Evolutionary conservation across 2,888 invertebrate genomes (phyloP).

Genomic region (Lasioglossum pauxillum): DNA sequence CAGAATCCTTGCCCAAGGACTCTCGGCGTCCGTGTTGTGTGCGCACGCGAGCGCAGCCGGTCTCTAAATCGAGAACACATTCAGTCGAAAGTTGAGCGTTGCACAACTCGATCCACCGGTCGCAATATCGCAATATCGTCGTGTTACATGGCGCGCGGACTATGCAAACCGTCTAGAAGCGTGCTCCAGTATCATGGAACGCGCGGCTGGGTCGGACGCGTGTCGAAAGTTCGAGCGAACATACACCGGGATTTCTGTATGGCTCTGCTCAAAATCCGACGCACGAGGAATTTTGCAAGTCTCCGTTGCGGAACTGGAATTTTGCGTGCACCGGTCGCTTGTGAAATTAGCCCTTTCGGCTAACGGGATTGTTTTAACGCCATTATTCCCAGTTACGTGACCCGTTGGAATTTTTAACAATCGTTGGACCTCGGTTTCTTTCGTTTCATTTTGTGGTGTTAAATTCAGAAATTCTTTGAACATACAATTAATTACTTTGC

Average conservation of each 20-base stretch:
- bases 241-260: not conserved
- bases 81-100: conserved; percentile 80
- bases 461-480: too few species aligned
- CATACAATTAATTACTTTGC: too few species aligned
- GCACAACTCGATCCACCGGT: conserved; percentile 77
- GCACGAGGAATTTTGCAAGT: conserved; percentile 46
- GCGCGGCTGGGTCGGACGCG: conserved; percentile 29
- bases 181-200: conserved; percentile 62
- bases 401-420: not conserved
- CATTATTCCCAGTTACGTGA: not conserved
- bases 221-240: conserved; percentile 46
- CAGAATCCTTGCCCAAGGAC: conserved; percentile 68
- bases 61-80: conserved; percentile 67
- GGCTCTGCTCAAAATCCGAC: conserved; percentile 38
- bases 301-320: not conserved
- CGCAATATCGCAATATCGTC: conserved; percentile 78
- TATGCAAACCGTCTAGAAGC: conserved; percentile 49
- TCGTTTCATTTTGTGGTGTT: too few species aligned
- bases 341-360: conserved; percentile 10
- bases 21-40: conserved; percentile 17
- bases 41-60: conserved; percentile 26
- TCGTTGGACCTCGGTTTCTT: too few species aligned
- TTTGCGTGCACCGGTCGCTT: not conserved
- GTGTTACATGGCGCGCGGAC: conserved; percentile 65
- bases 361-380: not conserved